These are phyloP conservation scores for Charaxes varanes DNA, from an alignment of 1,140 invertebrate genomes.

Conservation along the genomic window DNA sequence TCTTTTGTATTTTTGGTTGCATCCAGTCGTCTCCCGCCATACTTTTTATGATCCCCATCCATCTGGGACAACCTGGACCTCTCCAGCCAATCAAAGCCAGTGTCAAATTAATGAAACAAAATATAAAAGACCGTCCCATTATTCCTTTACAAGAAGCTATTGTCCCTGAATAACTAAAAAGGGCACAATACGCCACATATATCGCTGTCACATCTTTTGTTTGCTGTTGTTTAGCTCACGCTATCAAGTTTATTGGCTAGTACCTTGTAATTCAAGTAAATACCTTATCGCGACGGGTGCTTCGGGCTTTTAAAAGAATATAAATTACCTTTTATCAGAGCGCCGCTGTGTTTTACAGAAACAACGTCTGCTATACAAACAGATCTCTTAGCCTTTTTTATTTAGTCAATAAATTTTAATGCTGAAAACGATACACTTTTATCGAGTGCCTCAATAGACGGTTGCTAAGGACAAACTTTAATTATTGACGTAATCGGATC, in stretches of 20 bases:
- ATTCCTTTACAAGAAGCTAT: too few relatives aligned
- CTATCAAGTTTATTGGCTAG: slow-evolving; percentile 18
- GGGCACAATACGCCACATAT: slow-evolving; percentile 11
- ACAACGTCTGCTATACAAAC: slow-evolving; percentile 15
- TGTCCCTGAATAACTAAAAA: slow-evolving; percentile 1
- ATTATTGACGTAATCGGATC: too few relatives aligned
- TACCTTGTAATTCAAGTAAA: slow-evolving; percentile 39
- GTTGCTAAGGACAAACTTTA: too few relatives aligned
- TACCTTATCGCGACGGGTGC: slow-evolving; percentile 39
- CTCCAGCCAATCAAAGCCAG: too few relatives aligned
- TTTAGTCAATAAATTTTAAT: background rate
- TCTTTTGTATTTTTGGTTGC: too few relatives aligned
- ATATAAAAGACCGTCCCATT: too few relatives aligned
- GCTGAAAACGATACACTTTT: too few relatives aligned
- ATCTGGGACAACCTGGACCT: too few relatives aligned
- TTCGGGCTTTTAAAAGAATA: slow-evolving; percentile 40
- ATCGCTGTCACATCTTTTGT: slow-evolving; percentile 15
- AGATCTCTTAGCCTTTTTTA: background rate
- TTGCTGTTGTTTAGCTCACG: slow-evolving; percentile 10
- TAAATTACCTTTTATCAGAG: slow-evolving; percentile 44
- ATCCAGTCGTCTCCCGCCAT: too few relatives aligned
- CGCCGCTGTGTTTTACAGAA: slow-evolving; percentile 23
- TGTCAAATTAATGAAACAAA: too few relatives aligned
- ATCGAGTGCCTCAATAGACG: too few relatives aligned
- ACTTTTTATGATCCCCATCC: too few relatives aligned